phyloP scores from a whole-genome alignment of 2,113 vertebrate genomes.

The Elephas maximus region DNA sequence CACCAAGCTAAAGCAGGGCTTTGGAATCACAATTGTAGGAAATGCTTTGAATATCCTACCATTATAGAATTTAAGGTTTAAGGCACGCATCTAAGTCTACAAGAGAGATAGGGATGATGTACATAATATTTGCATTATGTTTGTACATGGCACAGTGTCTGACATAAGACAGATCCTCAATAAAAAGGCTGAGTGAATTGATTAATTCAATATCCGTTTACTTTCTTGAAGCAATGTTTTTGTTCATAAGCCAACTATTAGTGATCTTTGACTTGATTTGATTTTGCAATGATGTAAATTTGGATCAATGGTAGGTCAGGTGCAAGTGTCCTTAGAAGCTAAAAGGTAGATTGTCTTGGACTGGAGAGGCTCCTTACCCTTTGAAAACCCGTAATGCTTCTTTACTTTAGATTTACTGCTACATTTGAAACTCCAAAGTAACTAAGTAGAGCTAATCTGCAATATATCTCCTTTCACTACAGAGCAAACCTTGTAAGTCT shows the following conservation, averaged over 20 bases:
- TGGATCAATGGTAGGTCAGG: neutral
- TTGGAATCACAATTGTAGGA: neutral
- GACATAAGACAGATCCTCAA: neutral
- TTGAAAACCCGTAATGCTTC: neutral
- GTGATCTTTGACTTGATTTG: conserved; percentile 4
- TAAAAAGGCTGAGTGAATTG: neutral
- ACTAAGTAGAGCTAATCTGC: neutral
- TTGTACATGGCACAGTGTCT: neutral
- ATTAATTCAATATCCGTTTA: neutral
- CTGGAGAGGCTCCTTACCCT: neutral
- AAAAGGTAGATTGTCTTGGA: neutral
- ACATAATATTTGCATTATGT: neutral
- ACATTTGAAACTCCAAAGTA: neutral
- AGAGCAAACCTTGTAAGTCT: neutral
- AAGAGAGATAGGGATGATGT: neutral
- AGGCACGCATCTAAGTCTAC: neutral
- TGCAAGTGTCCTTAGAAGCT: neutral
- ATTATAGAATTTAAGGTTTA: neutral
- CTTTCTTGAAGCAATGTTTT: conserved; percentile 2
- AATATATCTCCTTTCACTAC: neutral
- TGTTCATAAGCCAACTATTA: neutral
- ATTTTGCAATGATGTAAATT: neutral
- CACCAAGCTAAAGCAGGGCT: neutral
- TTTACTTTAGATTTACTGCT: conserved; percentile 36
- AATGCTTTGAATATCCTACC: neutral